These are phyloP conservation scores for Delphinus delphis DNA, from an alignment of 2,113 vertebrate genomes.

Conservation along the genomic window DNA sequence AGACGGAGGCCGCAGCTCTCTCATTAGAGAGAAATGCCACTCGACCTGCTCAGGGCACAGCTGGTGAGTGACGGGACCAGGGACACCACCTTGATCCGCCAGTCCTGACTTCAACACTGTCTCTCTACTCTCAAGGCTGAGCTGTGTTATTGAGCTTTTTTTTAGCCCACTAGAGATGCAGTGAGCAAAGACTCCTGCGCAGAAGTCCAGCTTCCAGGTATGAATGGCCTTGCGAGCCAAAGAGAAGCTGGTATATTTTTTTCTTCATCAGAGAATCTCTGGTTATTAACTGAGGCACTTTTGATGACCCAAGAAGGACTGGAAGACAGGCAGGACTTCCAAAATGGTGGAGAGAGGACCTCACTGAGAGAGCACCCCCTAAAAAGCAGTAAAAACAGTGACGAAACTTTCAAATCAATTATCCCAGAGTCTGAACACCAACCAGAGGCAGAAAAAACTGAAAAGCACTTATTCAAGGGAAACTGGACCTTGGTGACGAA, in stretches of 20 bases:
- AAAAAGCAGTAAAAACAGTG: background rate
- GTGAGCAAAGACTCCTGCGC: background rate
- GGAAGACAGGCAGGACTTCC: background rate
- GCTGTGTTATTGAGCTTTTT: fast-evolving
- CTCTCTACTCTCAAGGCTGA: fast-evolving
- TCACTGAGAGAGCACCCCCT: background rate
- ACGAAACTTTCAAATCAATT: background rate
- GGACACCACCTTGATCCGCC: fast-evolving
- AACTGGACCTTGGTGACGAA: fast-evolving
- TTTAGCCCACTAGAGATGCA: fast-evolving
- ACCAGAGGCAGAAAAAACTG: background rate
- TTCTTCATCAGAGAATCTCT: background rate
- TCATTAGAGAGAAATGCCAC: fast-evolving
- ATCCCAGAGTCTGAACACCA: background rate
- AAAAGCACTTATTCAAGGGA: background rate
- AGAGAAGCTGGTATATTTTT: fast-evolving
- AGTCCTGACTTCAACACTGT: fast-evolving
- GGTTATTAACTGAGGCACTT: background rate
- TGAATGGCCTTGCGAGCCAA: background rate
- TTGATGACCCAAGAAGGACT: background rate
- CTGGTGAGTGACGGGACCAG: fast-evolving
- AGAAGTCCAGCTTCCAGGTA: background rate
- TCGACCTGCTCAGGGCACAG: background rate
- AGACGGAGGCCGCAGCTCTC: background rate
- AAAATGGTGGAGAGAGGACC: background rate